phyloP scores from a whole-genome alignment of 1,140 invertebrate genomes.

The Papilio xuthus region DNA sequence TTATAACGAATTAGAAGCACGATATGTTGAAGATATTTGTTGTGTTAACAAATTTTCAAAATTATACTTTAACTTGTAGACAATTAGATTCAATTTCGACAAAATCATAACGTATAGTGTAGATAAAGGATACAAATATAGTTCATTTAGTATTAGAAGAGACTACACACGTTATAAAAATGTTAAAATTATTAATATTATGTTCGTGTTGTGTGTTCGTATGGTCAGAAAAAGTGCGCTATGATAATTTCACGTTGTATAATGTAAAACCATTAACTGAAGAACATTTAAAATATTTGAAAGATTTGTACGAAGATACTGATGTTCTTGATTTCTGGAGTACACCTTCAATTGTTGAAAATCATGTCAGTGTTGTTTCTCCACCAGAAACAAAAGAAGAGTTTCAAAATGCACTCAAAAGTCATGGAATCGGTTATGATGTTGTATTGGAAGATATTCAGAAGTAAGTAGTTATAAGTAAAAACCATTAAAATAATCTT shows the following conservation, averaged over 20 bases:
- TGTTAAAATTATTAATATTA: constrained; percentile 36
- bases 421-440: constrained; percentile 56
- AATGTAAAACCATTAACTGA: constrained; percentile 60
- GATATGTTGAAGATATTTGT: not conserved
- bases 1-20: not conserved
- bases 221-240: constrained; percentile 55
- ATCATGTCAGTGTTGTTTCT: constrained; percentile 64
- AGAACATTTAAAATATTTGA: constrained; percentile 57
- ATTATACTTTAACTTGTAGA: not conserved
- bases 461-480: constrained; percentile 57
- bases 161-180: constrained; percentile 10
- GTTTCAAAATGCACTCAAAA: constrained; percentile 55
- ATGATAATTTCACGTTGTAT: constrained; percentile 66
- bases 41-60: not conserved
- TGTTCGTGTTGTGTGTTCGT: constrained; percentile 1
- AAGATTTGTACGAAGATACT: constrained; percentile 50
- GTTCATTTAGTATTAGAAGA: constrained; percentile 4
- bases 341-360: constrained; percentile 48
- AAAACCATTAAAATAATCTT: constrained; percentile 7
- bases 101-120: not conserved
- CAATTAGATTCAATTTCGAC: not conserved
- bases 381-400: constrained; percentile 54
- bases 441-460: constrained; percentile 66
- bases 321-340: constrained; percentile 64
- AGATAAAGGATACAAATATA: not conserved